Percentiles rank a stretch among this genome's conserved stretches.
Evolutionary conservation across 2,888 invertebrate genomes (phyloP).

Genomic region (Formica aserva): DNA sequence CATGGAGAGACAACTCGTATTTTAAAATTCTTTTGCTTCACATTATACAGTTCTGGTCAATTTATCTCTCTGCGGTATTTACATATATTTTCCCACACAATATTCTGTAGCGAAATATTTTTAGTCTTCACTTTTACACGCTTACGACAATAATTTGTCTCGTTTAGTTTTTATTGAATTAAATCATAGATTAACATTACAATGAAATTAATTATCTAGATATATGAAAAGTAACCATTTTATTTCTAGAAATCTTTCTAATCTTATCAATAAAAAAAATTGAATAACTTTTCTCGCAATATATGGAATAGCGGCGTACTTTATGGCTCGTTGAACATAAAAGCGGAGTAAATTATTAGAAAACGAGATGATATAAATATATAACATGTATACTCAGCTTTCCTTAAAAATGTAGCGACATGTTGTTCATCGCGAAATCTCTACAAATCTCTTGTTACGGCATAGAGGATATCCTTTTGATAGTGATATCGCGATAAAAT

Average conservation of each 20-base stretch:
- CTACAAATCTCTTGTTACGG: conserved; percentile 27
- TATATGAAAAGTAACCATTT: background rate
- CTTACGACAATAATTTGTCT: background rate
- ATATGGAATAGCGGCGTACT: background rate
- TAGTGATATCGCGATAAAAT: conserved; percentile 29
- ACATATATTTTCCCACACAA: conserved; percentile 18
- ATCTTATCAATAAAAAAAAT: background rate
- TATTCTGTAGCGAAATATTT: background rate
- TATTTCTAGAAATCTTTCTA: background rate
- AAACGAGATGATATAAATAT: background rate
- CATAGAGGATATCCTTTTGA: conserved; percentile 10
- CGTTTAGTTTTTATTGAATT: background rate
- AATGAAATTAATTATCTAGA: background rate
- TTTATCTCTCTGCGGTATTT: background rate
- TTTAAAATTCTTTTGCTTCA: conserved; percentile 12
- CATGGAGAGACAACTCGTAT: background rate
- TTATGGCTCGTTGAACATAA: background rate
- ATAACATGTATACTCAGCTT: background rate
- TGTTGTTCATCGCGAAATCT: background rate
- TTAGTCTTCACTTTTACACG: background rate
- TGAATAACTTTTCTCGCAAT: background rate
- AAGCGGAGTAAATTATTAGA: background rate
- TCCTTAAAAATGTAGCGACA: background rate
- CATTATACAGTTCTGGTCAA: conserved; percentile 21
- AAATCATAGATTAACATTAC: background rate